These are phyloP conservation scores for Lepidochitona cinerea DNA, from an alignment of 2,888 invertebrate species.

Conservation along the genomic window DNA sequence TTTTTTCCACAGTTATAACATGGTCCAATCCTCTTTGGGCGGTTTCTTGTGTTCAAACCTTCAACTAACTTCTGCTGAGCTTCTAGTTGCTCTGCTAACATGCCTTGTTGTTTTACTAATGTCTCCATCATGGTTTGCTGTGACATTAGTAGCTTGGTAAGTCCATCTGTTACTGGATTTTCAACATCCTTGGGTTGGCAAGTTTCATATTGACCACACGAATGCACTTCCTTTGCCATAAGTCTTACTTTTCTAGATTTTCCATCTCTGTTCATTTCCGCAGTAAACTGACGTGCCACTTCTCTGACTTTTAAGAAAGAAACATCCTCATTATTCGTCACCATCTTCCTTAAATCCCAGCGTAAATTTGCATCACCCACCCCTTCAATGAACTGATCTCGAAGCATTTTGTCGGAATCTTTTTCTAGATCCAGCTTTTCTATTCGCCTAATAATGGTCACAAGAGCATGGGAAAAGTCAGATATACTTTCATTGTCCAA, in stretches of 20 bases:
- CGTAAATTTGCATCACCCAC: constrained; percentile 49
- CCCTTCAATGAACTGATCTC: constrained; percentile 5
- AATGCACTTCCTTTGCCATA: not conserved
- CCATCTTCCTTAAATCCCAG: constrained; percentile 67
- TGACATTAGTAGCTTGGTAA: too few relatives aligned
- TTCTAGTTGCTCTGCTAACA: not conserved
- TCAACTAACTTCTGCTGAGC: not conserved
- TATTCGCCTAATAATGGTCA: not conserved
- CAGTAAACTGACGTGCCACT: not conserved
- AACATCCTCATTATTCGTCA: constrained; percentile 72
- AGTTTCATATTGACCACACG: not conserved
- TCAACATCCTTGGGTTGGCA: not conserved
- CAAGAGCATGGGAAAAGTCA: not conserved
- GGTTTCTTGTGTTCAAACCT: not conserved
- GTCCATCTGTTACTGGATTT: not conserved
- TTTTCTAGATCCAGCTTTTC: not conserved
- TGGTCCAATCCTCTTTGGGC: not conserved
- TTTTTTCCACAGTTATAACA: not conserved
- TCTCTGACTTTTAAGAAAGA: constrained; percentile 52
- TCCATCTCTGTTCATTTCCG: not conserved
- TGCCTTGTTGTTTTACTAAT: not conserved
- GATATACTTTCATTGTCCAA: not conserved
- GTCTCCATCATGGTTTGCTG: too few relatives aligned
- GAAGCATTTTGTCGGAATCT: not conserved
- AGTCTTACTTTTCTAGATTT: not conserved